phyloP scores from a whole-genome alignment of 2,797 vertebrate genomes.

The Salarias fasciatus region DNA sequence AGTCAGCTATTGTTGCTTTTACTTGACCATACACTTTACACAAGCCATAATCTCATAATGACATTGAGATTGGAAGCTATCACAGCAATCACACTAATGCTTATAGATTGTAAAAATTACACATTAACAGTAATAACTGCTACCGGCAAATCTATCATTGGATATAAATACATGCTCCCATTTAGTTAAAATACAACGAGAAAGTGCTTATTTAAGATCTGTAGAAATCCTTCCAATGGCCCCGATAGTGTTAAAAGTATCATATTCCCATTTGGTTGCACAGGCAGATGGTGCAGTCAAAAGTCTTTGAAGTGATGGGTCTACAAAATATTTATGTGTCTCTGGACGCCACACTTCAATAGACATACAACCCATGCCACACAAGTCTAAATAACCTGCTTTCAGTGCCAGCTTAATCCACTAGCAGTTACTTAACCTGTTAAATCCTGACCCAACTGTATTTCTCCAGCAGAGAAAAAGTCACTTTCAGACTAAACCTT shows the following conservation, averaged over 20 bases:
- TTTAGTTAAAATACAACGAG: conserved; percentile 22
- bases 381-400: not conserved
- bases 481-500: conserved; percentile 12
- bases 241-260: conserved; percentile 13
- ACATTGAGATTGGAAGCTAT: too few relatives aligned
- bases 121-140: too few relatives aligned
- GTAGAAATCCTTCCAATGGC: conserved; percentile 38
- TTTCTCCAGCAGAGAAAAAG: conserved; percentile 15
- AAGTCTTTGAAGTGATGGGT: conserved; percentile 8
- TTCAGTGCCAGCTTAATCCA: conserved; percentile 25
- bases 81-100: too few relatives aligned
- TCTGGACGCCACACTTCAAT: not conserved
- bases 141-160: too few relatives aligned
- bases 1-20: too few relatives aligned
- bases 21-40: too few relatives aligned
- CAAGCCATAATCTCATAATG: too few relatives aligned
- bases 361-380: not conserved
- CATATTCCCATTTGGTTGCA: conserved; percentile 10
- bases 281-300: conserved; percentile 1
- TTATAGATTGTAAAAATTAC: too few relatives aligned
- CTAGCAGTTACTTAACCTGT: conserved; percentile 4
- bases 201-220: conserved; percentile 21
- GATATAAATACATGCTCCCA: not conserved
- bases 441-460: conserved; percentile 18
- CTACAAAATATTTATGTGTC: conserved; percentile 4